A percentile compares a stretch with the other conserved stretches of the same genome.
Conservation (phyloP, 2,888 invertebrate species). For the Drosophila affinis region DNA sequence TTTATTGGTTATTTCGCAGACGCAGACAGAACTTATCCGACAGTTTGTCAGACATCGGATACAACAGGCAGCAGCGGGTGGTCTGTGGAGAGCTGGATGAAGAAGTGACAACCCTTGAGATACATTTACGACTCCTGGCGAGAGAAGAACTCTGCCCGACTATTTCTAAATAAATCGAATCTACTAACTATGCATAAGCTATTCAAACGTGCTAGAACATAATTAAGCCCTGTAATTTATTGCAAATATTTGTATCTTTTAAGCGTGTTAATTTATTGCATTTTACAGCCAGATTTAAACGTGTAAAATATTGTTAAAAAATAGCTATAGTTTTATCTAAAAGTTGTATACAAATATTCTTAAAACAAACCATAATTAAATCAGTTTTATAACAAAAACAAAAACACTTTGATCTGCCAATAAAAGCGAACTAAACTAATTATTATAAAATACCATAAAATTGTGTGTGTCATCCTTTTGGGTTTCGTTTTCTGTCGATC, state of each 20-base stretch:
- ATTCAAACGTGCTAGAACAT: neutral
- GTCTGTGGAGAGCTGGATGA: neutral
- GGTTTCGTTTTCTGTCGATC: slow-evolving; percentile 43
- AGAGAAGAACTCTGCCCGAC: no score
- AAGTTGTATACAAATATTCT: neutral
- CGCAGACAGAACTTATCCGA: slow-evolving; percentile 28
- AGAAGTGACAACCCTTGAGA: neutral
- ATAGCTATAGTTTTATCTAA: no score
- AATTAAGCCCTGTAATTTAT: neutral
- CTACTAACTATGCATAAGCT: neutral
- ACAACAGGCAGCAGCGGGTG: slow-evolving; percentile 35
- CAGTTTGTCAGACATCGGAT: slow-evolving; percentile 11
- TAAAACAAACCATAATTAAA: no score
- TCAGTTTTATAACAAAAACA: neutral
- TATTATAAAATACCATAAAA: slow-evolving; percentile 36
- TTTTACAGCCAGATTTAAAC: neutral
- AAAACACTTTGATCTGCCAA: slow-evolving; percentile 15
- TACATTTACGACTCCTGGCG: neutral
- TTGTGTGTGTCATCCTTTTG: slow-evolving; percentile 39
- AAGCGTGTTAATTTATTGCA: neutral
- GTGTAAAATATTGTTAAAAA: neutral
- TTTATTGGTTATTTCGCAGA: slow-evolving; percentile 17
- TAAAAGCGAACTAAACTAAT: slow-evolving; percentile 32
- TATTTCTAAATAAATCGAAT: neutral
- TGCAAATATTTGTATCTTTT: neutral